Conservation (phyloP, 2,888 invertebrate species). For the Tholera decimalis region DNA sequence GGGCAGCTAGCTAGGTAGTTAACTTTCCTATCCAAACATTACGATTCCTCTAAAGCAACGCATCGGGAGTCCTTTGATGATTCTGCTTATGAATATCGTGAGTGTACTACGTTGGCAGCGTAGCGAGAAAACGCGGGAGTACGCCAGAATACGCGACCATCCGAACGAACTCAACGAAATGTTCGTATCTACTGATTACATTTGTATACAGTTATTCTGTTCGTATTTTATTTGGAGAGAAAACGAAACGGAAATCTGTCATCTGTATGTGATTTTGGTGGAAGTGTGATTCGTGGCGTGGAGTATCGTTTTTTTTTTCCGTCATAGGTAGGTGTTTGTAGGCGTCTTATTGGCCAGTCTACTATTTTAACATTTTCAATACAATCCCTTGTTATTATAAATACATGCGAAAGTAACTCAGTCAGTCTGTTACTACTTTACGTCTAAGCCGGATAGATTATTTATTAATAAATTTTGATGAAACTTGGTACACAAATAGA, state of each 20-base stretch:
- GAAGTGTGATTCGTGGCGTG: conserved; percentile 26
- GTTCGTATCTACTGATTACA: conserved; percentile 62
- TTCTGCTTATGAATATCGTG: conserved; percentile 87
- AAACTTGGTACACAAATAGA: no score
- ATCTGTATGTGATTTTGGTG: conserved; percentile 29
- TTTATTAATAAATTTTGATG: no score
- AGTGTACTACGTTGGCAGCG: conserved; percentile 75
- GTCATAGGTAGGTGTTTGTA: neutral
- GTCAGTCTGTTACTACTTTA: no score
- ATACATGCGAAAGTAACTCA: no score
- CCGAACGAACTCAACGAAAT: conserved; percentile 68
- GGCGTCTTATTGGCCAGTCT: neutral
- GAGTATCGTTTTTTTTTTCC: conserved; percentile 21
- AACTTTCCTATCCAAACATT: conserved; percentile 56
- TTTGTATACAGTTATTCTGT: conserved; percentile 56
- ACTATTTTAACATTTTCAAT: neutral
- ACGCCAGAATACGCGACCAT: conserved; percentile 66
- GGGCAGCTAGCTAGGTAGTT: neutral
- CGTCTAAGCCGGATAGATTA: no score
- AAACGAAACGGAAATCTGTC: conserved; percentile 31
- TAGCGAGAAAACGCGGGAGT: conserved; percentile 67
- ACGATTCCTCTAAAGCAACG: conserved; percentile 52
- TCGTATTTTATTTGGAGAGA: conserved; percentile 50
- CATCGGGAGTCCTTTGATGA: conserved; percentile 81
- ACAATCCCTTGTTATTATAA: no score